phyloP scores from a whole-genome alignment of 64 coral and sea anemone genomes.

The Pachyseris speciosa region DNA sequence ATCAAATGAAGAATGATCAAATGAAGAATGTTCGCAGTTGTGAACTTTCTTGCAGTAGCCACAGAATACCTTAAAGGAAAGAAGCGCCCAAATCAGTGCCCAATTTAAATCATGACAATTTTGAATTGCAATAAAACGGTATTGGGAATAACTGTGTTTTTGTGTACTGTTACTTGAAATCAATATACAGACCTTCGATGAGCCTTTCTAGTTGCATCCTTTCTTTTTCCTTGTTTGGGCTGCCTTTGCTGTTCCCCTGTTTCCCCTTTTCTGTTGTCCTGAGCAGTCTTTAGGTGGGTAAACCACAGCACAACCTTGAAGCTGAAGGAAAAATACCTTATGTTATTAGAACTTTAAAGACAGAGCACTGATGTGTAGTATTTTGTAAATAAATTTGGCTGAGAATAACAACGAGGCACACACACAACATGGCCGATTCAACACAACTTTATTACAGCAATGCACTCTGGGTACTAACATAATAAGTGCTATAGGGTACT shows the following conservation, averaged over 20 bases:
- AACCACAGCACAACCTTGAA: conserved; percentile 6
- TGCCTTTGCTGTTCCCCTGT: conserved; percentile 20
- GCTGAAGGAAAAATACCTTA: too few species aligned
- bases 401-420: too few species aligned
- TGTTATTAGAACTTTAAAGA: too few species aligned
- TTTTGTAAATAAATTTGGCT: too few species aligned
- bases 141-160: not conserved
- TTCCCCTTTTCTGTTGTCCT: conserved; percentile 37
- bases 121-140: too few species aligned
- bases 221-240: too few species aligned
- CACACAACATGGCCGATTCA: too few species aligned
- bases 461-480: too few species aligned
- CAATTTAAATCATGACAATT: conserved; percentile 8
- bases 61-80: conserved; percentile 45
- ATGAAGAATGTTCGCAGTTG: conserved; percentile 21
- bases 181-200: conserved; percentile 9
- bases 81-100: not conserved
- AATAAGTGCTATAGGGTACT: too few species aligned
- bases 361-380: too few species aligned
- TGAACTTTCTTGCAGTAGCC: conserved; percentile 50
- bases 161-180: conserved; percentile 11
- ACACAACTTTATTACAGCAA: too few species aligned
- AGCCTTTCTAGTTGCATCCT: not conserved
- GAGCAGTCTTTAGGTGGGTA: not conserved
- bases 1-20: too few species aligned